Evolutionary conservation across 2,797 vertebrate genomes (phyloP).

Genomic region (Alectoris magna): DNA sequence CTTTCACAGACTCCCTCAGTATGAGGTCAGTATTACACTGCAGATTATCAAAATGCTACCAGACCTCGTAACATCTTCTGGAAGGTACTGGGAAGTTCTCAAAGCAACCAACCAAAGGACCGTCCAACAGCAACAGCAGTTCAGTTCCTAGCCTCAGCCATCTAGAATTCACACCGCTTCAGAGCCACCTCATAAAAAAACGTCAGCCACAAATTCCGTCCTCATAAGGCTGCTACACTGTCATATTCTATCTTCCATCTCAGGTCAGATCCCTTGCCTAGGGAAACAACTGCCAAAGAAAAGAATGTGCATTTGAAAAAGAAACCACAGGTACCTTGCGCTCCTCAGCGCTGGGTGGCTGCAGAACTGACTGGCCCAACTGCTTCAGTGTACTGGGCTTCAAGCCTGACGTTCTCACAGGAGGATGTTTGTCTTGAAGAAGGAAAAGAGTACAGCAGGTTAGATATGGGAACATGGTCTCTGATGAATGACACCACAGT

Average conservation of each 20-base stretch:
- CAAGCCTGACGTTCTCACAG: conserved; percentile 85
- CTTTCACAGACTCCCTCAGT: not conserved
- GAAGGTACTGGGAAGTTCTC: not conserved
- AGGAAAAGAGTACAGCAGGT: conserved; percentile 39
- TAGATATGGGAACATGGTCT: not conserved
- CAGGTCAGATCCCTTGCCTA: not conserved
- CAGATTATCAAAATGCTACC: not conserved
- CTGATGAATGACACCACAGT: not conserved
- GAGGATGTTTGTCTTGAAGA: conserved; percentile 77
- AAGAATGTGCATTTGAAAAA: not conserved
- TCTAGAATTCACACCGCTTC: not conserved
- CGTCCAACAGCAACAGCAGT: not conserved
- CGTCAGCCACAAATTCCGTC: not conserved
- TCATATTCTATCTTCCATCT: not conserved
- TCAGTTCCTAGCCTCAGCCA: not conserved
- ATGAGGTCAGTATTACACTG: not conserved
- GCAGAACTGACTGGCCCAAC: conserved; percentile 85
- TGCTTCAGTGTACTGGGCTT: conserved; percentile 96
- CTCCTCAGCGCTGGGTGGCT: conserved; percentile 66
- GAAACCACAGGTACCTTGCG: conserved; percentile 77
- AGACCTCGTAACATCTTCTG: not conserved
- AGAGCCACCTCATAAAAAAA: not conserved
- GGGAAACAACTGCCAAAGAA: not conserved
- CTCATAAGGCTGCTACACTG: not conserved
- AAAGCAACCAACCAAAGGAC: not conserved